phyloP scores from a whole-genome alignment of 2,888 invertebrate species.

The Lysandra bellargus region DNA sequence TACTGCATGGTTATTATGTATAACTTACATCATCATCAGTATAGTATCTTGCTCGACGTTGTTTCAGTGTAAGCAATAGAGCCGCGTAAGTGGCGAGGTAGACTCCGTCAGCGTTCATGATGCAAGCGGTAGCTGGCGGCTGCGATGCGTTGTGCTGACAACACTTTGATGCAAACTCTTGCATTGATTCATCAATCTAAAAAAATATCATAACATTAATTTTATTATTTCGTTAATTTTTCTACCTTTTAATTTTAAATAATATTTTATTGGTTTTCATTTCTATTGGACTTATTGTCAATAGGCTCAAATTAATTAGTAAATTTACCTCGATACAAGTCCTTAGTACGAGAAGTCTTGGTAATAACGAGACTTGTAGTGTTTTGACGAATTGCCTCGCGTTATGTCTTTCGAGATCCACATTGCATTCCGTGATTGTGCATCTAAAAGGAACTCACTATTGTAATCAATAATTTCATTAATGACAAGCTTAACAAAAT shows the following conservation, averaged over 20 bases:
- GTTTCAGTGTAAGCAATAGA: conserved; percentile 88
- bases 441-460: conserved; percentile 54
- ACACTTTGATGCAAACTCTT: conserved; percentile 94
- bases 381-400: conserved; percentile 91
- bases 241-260: too few relatives aligned
- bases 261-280: too few relatives aligned
- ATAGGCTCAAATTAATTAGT: too few relatives aligned
- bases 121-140: conserved; percentile 83
- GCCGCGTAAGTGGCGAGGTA: conserved; percentile 95
- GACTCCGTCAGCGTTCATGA: conserved; percentile 97
- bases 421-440: conserved; percentile 83
- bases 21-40: conserved; percentile 72
- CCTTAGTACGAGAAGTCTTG: conserved; percentile 86
- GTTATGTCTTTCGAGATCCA: conserved; percentile 92
- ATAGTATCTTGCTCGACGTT: conserved; percentile 89
- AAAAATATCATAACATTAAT: background rate
- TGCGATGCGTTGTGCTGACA: conserved; percentile 88
- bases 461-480: background rate
- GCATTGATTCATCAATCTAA: conserved; percentile 92
- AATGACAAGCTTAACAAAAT: too few relatives aligned
- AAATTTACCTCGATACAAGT: conserved; percentile 85
- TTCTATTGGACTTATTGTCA: too few relatives aligned
- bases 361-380: conserved; percentile 86
- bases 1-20: too few relatives aligned
- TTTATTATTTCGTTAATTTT: too few relatives aligned